Percentiles rank a stretch among this genome's conserved stretches.
Conservation (phyloP, 2,113 vertebrate species). For the Carassius gibelio region DNA sequence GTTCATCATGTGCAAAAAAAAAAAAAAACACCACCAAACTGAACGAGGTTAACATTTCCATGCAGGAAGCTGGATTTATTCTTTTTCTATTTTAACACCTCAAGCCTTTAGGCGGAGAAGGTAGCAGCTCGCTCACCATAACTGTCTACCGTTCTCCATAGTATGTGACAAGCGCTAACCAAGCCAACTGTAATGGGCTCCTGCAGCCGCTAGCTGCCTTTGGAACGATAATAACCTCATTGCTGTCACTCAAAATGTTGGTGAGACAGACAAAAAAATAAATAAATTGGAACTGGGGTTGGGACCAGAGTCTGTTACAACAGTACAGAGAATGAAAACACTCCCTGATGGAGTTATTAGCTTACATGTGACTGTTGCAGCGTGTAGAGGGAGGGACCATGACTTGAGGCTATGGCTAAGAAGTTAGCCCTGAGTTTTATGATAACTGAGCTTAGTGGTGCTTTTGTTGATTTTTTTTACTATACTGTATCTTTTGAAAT, state of each 20-base stretch:
- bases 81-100: constrained; percentile 40
- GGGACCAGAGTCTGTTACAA: constrained; percentile 20
- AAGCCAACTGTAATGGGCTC: constrained; percentile 57
- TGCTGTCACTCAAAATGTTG: constrained; percentile 35
- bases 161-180: constrained; percentile 68
- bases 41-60: constrained; percentile 67
- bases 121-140: constrained; percentile 55
- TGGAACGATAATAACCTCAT: constrained; percentile 57
- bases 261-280: constrained; percentile 31
- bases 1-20: constrained; percentile 54
- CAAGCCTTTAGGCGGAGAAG: constrained; percentile 31
- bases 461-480: neutral
- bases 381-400: neutral
- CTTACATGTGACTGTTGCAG: constrained; percentile 24
- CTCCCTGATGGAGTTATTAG: constrained; percentile 56
- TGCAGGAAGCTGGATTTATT: constrained; percentile 40
- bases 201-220: constrained; percentile 48
- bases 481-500: neutral
- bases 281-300: constrained; percentile 27
- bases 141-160: constrained; percentile 20
- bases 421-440: constrained; percentile 2
- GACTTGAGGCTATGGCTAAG: neutral
- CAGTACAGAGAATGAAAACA: constrained; percentile 49
- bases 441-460: neutral
- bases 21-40: constrained; percentile 57